Base-by-base conservation (phyloP, 2,113 vertebrate species). In the Solea senegalensis region DNA sequence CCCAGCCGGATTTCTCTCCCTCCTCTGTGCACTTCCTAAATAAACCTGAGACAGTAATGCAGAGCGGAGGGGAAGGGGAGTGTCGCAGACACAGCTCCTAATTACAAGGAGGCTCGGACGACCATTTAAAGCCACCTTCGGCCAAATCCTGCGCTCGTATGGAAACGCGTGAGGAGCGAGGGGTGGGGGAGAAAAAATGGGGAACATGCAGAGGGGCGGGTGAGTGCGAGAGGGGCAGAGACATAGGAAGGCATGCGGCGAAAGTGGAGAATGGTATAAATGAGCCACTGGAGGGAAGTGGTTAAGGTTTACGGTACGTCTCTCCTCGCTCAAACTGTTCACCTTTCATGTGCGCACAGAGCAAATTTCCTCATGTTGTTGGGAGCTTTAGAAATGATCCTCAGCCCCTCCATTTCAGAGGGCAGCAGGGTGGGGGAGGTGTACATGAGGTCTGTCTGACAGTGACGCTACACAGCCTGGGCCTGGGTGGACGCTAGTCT, bases 1-100 rank as follows among this genome's bases (percentile, higher is more conserved):
- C 86, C 92, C 81, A 66, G 74, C 78, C 82, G 69, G 88, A 91
- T 89, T 86, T 90, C 90, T 86, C 86, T 87, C 88, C 85, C 89
- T 90, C 76, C 86, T 82, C 82, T 84, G 73, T 86, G 74, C 87
- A 91, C 89, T 92, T 94, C 91, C 92, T 90, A 92, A 93, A 93
- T 91, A 92, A 91, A 93, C 89, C 86, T 67, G 70, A 84, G 81
- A 86, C 68, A 45, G 81, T 71, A 84, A 84, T 53, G 72, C 79
- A 64, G 78, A 79, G 65, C 64, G 8, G 81, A 87, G 83, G 74
- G 74, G 87, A 88, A 86, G 87, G 85, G 84, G 81, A 86, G 82
- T 78, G 88, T 76, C 72, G 50, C 72, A 90, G 78, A 87, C 76
- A 64, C 57, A 57, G 75, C 67, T 83, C 72, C 77, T 75, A 87